Percentiles rank a stretch among this genome's conserved stretches.
phyloP scores from a whole-genome alignment of 2,797 vertebrate species.

The Periparus ater region DNA sequence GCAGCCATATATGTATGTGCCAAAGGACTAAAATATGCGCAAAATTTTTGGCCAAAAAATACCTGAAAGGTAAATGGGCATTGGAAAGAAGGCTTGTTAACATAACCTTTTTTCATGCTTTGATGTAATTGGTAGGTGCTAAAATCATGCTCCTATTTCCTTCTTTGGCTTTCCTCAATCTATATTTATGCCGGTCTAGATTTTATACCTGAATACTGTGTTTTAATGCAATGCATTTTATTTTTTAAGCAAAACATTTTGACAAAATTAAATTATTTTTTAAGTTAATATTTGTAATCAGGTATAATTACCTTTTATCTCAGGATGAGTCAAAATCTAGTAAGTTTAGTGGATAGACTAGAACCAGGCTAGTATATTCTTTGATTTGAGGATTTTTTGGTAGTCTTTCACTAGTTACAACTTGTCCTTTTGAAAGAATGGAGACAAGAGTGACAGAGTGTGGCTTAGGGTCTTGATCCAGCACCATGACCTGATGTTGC shows the following conservation, averaged over 20 bases:
- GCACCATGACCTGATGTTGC: background rate
- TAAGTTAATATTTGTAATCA: background rate
- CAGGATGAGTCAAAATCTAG: background rate
- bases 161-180: background rate
- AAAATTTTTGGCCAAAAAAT: background rate
- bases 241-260: background rate
- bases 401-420: background rate
- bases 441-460: background rate
- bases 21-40: background rate
- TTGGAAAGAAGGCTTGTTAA: background rate
- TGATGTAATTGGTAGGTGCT: background rate
- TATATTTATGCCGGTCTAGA: background rate
- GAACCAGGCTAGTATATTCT: background rate
- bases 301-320: background rate
- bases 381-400: background rate
- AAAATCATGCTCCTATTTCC: background rate
- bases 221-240: background rate
- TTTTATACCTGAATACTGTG: background rate
- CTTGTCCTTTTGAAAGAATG: background rate
- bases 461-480: background rate
- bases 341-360: background rate
- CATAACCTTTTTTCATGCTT: background rate
- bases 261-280: background rate
- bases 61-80: background rate
- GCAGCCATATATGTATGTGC: accelerated